Evolutionary conservation across 2,888 invertebrate genomes (phyloP).

Genomic region (Smittia sp.): DNA sequence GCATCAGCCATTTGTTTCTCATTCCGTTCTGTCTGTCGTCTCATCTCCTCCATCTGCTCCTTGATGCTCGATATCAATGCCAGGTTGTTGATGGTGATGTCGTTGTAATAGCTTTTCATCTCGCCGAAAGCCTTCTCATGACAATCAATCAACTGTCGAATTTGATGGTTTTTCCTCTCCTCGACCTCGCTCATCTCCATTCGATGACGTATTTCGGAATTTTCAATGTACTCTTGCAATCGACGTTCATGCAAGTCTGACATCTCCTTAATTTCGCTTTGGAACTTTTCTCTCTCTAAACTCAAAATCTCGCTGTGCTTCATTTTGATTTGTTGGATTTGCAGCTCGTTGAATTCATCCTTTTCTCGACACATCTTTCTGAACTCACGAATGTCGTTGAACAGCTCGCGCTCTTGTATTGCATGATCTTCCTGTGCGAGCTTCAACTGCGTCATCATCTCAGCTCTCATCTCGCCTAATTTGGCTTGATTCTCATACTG

Average conservation of each 20-base stretch:
- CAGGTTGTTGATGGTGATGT: constrained; percentile 89
- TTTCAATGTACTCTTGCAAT: constrained; percentile 66
- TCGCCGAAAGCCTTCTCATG: constrained; percentile 85
- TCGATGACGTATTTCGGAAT: constrained; percentile 69
- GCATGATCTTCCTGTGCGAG: constrained; percentile 79
- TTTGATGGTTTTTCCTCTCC: constrained; percentile 85
- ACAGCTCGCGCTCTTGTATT: constrained; percentile 70
- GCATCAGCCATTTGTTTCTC: constrained; percentile 59
- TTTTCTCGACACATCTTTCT: constrained; percentile 57
- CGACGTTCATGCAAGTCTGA: constrained; percentile 59
- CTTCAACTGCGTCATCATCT: constrained; percentile 77
- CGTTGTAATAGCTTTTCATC: constrained; percentile 92
- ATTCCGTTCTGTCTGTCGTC: constrained; percentile 76
- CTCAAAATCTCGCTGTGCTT: constrained; percentile 52
- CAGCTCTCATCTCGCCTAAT: constrained; percentile 79
- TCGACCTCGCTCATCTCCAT: constrained; percentile 87
- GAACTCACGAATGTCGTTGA: constrained; percentile 58
- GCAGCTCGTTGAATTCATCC: constrained; percentile 52
- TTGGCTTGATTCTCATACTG: constrained; percentile 88
- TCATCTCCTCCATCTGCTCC: constrained; percentile 74
- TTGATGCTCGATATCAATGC: constrained; percentile 87
- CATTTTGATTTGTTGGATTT: constrained; percentile 51
- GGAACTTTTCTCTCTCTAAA: constrained; percentile 62
- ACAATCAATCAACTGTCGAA: constrained; percentile 72
- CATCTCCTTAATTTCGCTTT: constrained; percentile 65